Base-by-base conservation (phyloP, 2,888 invertebrate genomes). In the Trachelus stipa region DNA sequence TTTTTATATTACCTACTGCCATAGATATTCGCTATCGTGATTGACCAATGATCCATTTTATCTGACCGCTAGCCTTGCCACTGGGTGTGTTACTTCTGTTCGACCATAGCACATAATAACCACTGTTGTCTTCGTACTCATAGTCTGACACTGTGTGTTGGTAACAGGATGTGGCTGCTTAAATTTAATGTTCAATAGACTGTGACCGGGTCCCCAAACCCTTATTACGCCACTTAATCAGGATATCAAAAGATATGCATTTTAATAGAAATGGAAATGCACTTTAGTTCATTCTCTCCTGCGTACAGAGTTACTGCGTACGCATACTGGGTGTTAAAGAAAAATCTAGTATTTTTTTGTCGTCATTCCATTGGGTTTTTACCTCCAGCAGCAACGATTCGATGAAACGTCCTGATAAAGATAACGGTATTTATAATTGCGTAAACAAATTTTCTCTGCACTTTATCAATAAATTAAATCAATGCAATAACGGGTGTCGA, bases 121-220 rank as follows among this genome's bases (percentile, higher is more conserved):
- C 40, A 56, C 23, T 9, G 40, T 56, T 23, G 40, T 56, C 40
- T 56, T 56, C 2, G 40, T 56, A 56, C 40, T 56, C 6, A 73
- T 23, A 9, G 34, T 34, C 34, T 1, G 34, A 35, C 74, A 23
- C 77, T 79, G 77, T 77, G 81, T 78, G 83, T 79, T 80, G 76
- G 79, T 81, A 78, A 74, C 87, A 87, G 87, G 87, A 87, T 86
- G 85, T 79, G 73, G 83, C 83, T 84, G 85, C 83, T 87, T 87
- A 87, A 87, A 87, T 87, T 84, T 84, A 84, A 86, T 84, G 86
- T 82, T 81, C 83, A 81, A 86, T 86, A 84, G 84, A 85, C 81
- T 83, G 83, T 79, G 77, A 73, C 73, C 73, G 81, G 81, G 80
- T 79, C 82, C 79, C 83, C 83, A 73, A 84, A 84, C 82, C 79